Conservation (phyloP, 1,140 invertebrate species). For the Zaprionus davidi region DNA sequence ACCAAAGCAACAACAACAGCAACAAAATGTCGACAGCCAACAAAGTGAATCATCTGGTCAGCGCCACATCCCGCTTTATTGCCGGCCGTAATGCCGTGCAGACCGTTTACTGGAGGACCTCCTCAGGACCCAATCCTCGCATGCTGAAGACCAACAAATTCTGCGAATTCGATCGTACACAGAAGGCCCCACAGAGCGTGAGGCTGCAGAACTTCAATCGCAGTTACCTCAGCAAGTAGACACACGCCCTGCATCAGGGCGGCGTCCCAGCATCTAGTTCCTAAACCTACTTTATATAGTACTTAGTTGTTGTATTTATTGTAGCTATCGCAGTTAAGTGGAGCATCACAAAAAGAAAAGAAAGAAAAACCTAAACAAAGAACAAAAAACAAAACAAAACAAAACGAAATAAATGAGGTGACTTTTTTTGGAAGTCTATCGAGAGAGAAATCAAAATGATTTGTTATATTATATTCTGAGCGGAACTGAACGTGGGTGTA, state of each 20-base stretch:
- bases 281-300: slow-evolving; percentile 30
- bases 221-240: slow-evolving; percentile 50
- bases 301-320: slow-evolving; percentile 49
- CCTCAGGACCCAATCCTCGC: slow-evolving; percentile 85
- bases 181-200: slow-evolving; percentile 59
- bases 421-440: background rate
- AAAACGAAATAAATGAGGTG: background rate
- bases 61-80: slow-evolving; percentile 88
- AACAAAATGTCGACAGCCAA: slow-evolving; percentile 80
- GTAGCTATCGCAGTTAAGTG: background rate
- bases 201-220: slow-evolving; percentile 63
- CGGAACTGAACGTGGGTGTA: slow-evolving; percentile 1
- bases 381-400: background rate
- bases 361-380: background rate
- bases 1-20: background rate
- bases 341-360: background rate
- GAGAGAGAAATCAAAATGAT: background rate
- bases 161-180: slow-evolving; percentile 85
- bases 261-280: slow-evolving; percentile 50
- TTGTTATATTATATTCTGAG: background rate
- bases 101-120: slow-evolving; percentile 89
- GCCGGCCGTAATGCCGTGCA: slow-evolving; percentile 89
- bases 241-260: background rate
- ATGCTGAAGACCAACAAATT: slow-evolving; percentile 87
- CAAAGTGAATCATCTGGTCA: slow-evolving; percentile 85